phyloP scores from a whole-genome alignment of 2,113 vertebrate species.

The Muntiacus reevesi region DNA sequence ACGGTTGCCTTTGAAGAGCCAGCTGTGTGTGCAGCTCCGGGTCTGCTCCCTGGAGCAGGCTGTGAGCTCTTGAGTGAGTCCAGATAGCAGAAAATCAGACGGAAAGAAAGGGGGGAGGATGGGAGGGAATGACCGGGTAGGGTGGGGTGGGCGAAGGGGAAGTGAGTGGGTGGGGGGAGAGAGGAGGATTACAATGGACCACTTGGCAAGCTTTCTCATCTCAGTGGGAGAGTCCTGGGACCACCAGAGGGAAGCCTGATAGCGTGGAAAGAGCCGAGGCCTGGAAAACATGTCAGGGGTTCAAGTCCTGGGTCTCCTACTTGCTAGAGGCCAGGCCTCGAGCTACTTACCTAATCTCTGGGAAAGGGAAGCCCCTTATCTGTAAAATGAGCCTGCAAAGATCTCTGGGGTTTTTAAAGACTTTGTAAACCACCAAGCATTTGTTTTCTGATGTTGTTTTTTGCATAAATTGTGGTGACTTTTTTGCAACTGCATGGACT shows the following conservation, averaged over 20 bases:
- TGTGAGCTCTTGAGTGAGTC: not conserved
- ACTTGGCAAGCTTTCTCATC: not conserved
- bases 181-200: not conserved
- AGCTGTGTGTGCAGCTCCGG: fast-evolving
- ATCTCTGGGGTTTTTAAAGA: not conserved
- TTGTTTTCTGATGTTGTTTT: not conserved
- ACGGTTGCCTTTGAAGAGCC: not conserved
- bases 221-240: not conserved
- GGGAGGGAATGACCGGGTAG: fast-evolving
- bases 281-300: not conserved
- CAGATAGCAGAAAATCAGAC: not conserved
- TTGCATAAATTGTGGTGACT: not conserved
- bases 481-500: not conserved
- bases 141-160: not conserved
- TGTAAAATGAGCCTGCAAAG: not conserved
- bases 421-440: not conserved
- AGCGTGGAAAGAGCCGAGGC: not conserved
- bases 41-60: not conserved
- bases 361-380: not conserved
- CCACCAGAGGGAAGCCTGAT: not conserved
- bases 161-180: not conserved
- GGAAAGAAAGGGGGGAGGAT: not conserved
- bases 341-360: not conserved
- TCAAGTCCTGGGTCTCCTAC: not conserved
- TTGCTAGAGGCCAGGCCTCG: not conserved